These are phyloP conservation scores for Prionace glauca DNA, from an alignment of 2,797 vertebrate genomes.

Conservation along the genomic window DNA sequence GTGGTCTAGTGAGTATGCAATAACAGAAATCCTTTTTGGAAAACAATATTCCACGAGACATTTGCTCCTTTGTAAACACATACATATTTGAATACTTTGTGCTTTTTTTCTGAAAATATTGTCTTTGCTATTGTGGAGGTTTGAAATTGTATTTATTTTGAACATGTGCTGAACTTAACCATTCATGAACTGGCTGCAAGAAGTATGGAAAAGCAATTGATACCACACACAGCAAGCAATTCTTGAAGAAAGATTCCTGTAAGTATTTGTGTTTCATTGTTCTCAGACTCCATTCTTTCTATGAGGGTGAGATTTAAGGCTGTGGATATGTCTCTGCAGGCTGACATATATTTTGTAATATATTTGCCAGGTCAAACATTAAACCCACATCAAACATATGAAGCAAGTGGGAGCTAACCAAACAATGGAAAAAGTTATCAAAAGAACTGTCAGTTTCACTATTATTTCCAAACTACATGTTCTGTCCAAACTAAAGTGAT, in stretches of 20 bases:
- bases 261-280: background rate
- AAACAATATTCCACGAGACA: background rate
- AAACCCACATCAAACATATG: background rate
- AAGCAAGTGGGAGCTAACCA: background rate
- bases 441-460: background rate
- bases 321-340: too few species aligned
- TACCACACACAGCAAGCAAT: background rate
- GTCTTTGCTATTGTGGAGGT: background rate
- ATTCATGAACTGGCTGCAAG: background rate
- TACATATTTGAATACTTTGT: background rate
- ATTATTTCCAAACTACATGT: background rate
- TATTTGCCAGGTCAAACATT: background rate
- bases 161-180: background rate
- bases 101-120: conserved; percentile 6
- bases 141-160: background rate
- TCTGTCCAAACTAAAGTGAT: background rate
- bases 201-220: background rate
- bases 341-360: background rate
- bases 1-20: background rate
- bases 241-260: background rate
- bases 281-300: background rate
- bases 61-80: background rate
- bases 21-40: background rate
- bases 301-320: background rate
- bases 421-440: background rate